Evolutionary conservation across 1,140 invertebrate species (phyloP).

Genomic region (Spodoptera litura): DNA sequence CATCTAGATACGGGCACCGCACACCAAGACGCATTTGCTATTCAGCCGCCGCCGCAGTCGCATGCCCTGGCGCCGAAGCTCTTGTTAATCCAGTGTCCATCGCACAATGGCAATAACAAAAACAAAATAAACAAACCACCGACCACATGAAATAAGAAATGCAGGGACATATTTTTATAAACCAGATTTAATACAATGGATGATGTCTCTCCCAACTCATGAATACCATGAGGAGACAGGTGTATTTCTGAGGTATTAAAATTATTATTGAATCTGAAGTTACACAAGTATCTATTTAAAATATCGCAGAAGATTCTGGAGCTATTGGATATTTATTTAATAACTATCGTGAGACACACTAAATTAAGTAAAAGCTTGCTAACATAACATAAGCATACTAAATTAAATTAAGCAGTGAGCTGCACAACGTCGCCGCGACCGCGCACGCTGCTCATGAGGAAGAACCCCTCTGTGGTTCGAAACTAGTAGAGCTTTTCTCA

Average conservation of each 20-base stretch:
- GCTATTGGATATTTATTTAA: too few species aligned
- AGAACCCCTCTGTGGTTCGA: too few species aligned
- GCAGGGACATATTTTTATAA: slow-evolving; percentile 64
- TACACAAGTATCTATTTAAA: neutral
- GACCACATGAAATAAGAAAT: slow-evolving; percentile 60
- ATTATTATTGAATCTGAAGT: slow-evolving; percentile 11
- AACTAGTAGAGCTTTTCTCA: too few species aligned
- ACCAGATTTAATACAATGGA: slow-evolving; percentile 47
- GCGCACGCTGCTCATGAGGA: too few species aligned
- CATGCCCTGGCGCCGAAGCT: slow-evolving; percentile 71
- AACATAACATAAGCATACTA: too few species aligned
- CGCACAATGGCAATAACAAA: slow-evolving; percentile 63
- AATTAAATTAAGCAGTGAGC: too few species aligned
- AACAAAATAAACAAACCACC: slow-evolving; percentile 58
- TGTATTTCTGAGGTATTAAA: slow-evolving; percentile 14
- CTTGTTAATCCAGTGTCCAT: slow-evolving; percentile 77
- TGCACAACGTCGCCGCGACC: too few species aligned
- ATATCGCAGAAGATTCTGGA: too few species aligned
- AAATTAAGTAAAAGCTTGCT: too few species aligned
- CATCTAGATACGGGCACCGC: slow-evolving; percentile 65
- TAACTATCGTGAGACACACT: too few species aligned
- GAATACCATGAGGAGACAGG: slow-evolving; percentile 35
- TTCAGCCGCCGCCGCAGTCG: slow-evolving; percentile 60
- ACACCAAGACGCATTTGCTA: slow-evolving; percentile 72
- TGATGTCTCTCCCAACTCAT: slow-evolving; percentile 19